Percentiles rank a stretch among this genome's conserved stretches.
Evolutionary conservation across 2,113 vertebrate species (phyloP).

Genomic region (Columbina picui): DNA sequence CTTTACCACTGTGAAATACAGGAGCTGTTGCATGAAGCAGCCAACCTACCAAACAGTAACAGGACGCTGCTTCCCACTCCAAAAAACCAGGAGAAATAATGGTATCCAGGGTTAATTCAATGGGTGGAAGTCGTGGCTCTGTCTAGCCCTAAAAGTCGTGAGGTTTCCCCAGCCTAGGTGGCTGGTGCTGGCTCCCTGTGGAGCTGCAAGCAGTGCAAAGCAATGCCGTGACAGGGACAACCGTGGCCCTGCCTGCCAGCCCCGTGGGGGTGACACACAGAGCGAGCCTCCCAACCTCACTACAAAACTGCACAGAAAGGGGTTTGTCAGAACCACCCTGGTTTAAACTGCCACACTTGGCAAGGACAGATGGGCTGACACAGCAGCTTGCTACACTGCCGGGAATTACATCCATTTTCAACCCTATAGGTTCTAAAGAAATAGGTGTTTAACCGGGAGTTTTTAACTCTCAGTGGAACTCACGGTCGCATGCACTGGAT

Average conservation of each 20-base stretch:
- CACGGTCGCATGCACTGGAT: background rate
- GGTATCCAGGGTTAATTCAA: background rate
- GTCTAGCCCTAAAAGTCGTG: background rate
- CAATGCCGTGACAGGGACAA: background rate
- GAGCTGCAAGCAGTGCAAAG: background rate
- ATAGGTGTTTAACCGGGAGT: background rate
- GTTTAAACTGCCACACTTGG: background rate
- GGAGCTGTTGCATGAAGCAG: background rate
- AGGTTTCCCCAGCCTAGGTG: background rate
- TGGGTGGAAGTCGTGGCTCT: background rate
- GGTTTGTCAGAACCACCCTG: background rate
- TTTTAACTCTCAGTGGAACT: background rate
- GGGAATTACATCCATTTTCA: background rate
- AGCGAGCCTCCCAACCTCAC: background rate
- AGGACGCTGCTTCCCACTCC: background rate
- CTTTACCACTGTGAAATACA: background rate
- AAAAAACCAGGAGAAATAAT: background rate
- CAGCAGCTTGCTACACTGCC: fast-evolving
- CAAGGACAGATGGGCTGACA: background rate
- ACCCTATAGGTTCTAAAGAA: background rate
- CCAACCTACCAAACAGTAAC: background rate
- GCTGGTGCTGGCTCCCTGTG: background rate
- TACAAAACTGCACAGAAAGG: background rate
- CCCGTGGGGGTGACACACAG: background rate
- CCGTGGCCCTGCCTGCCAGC: background rate